A percentile compares a stretch with the other conserved stretches of the same genome.
Conservation (phyloP, 1,140 invertebrate species). For the Halesus radiatus region DNA sequence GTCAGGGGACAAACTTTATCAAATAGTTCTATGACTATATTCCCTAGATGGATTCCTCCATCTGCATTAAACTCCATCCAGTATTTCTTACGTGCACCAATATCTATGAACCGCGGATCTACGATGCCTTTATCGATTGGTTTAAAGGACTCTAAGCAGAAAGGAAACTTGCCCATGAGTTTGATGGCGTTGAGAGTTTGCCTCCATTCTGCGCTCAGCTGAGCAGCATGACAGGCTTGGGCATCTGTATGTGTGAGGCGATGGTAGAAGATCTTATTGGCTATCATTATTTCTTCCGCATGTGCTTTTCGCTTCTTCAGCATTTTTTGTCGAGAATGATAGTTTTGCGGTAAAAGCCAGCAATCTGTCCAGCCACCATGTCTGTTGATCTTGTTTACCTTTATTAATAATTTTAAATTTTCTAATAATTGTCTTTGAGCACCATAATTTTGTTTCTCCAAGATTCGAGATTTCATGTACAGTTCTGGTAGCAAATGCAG, state of each 20-base stretch:
- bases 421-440: neutral
- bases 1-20: slow-evolving; percentile 36
- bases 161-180: slow-evolving; percentile 21
- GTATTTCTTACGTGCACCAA: slow-evolving; percentile 24
- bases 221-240: neutral
- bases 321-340: slow-evolving; percentile 3
- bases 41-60: slow-evolving; percentile 29
- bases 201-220: slow-evolving; percentile 31
- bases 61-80: slow-evolving; percentile 42
- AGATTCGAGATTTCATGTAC: slow-evolving; percentile 34
- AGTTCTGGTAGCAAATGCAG: slow-evolving; percentile 11
- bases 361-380: slow-evolving; percentile 22
- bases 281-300: neutral
- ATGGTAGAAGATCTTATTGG: slow-evolving; percentile 19
- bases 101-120: slow-evolving; percentile 16
- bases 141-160: slow-evolving; percentile 30
- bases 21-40: slow-evolving; percentile 25
- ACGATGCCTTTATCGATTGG: slow-evolving; percentile 22
- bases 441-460: slow-evolving; percentile 1
- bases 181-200: slow-evolving; percentile 43
- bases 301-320: slow-evolving; percentile 1
- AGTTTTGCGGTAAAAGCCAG: slow-evolving; percentile 21
- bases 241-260: neutral
- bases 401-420: slow-evolving; percentile 15
- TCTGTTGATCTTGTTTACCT: slow-evolving; percentile 23